phyloP scores from a whole-genome alignment of 2,888 invertebrate genomes.

The Caenorhabditis sp. region DNA sequence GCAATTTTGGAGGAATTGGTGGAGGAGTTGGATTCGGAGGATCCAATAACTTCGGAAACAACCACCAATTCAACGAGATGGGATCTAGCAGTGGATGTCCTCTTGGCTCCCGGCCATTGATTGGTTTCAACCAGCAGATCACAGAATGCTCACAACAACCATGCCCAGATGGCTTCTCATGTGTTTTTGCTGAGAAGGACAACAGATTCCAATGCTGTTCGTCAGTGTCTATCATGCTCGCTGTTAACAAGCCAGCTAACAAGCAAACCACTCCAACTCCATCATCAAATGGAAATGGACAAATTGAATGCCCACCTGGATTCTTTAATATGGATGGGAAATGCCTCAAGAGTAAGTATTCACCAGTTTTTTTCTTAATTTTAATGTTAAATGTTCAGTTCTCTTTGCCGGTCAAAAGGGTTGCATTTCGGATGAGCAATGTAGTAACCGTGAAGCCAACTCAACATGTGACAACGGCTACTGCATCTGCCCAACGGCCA shows the following conservation, averaged over 20 bases:
- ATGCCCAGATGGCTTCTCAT: conserved; percentile 76
- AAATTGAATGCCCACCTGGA: conserved; percentile 73
- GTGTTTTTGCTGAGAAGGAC: conserved; percentile 74
- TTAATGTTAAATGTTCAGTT: too few species aligned
- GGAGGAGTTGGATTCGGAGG: conserved; percentile 27
- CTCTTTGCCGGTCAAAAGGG: conserved; percentile 82
- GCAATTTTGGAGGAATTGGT: conserved; percentile 21
- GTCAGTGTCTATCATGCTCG: conserved; percentile 70
- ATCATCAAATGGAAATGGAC: conserved; percentile 31
- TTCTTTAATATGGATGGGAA: conserved; percentile 75
- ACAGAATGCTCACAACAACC: conserved; percentile 73
- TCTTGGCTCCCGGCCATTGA: conserved; percentile 71
- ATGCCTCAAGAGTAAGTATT: conserved; percentile 73
- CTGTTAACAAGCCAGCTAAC: conserved; percentile 60
- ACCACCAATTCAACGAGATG: conserved; percentile 30
- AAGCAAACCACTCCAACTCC: conserved; percentile 49
- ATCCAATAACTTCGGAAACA: too few species aligned
- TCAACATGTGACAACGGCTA: conserved; percentile 80
- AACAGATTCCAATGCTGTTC: conserved; percentile 77
- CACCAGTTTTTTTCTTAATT: too few species aligned
- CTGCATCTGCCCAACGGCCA: conserved; percentile 78
- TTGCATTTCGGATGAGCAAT: conserved; percentile 80
- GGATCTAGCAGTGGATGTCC: conserved; percentile 66
- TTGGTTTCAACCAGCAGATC: conserved; percentile 68
- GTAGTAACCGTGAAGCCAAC: conserved; percentile 75